phyloP scores from a whole-genome alignment of 2,113 vertebrate genomes.

The Coturnix japonica region DNA sequence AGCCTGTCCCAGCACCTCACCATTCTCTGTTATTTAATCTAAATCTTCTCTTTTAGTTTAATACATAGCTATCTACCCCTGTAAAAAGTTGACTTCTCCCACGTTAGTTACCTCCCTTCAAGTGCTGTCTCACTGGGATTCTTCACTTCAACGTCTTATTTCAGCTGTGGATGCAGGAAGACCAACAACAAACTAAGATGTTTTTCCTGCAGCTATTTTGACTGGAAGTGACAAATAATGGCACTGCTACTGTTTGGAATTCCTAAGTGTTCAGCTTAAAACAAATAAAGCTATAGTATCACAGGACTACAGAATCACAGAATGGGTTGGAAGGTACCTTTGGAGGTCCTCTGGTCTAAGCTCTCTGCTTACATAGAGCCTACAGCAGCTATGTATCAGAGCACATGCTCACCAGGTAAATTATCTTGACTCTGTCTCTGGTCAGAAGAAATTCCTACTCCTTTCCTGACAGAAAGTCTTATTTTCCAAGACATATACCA shows the following conservation, averaged over 20 bases:
- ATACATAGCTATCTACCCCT: no score
- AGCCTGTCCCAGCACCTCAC: no score
- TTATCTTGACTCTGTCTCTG: neutral
- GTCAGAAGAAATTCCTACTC: neutral
- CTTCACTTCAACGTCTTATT: neutral
- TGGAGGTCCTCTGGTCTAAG: neutral
- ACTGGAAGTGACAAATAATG: neutral
- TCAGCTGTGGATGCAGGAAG: neutral
- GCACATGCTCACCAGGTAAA: neutral
- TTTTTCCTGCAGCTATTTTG: neutral
- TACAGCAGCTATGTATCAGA: neutral
- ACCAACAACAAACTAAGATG: neutral
- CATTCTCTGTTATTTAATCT: no score
- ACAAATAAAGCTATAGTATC: neutral
- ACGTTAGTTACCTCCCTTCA: no score
- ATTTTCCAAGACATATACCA: neutral
- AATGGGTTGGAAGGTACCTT: neutral
- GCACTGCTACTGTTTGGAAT: neutral
- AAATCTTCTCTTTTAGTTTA: no score
- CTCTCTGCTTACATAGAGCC: neutral
- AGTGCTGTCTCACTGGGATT: neutral
- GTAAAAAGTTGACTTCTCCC: no score
- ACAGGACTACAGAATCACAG: neutral
- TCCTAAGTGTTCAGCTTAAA: neutral
- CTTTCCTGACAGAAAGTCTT: neutral